phyloP scores from a whole-genome alignment of 1,140 invertebrate genomes.

The Drosophila repletoides region DNA sequence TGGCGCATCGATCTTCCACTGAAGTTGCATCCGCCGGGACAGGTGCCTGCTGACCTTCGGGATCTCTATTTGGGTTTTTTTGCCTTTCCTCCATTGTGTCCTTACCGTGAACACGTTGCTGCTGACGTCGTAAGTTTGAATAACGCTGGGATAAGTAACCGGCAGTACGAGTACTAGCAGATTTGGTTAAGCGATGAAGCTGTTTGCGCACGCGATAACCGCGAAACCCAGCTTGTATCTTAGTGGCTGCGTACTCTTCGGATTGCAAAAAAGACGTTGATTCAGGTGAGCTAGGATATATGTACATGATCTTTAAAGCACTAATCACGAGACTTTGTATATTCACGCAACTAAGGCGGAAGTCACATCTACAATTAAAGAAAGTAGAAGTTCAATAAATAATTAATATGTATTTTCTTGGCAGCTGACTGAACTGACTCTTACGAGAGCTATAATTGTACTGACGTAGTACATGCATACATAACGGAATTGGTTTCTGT shows the following conservation, averaged over 20 bases:
- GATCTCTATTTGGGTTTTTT: slow-evolving; percentile 5
- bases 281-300: slow-evolving; percentile 79
- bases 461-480: slow-evolving; percentile 64
- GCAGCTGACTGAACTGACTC: slow-evolving; percentile 48
- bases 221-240: slow-evolving; percentile 89
- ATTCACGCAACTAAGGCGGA: slow-evolving; percentile 1
- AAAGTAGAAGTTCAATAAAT: slow-evolving; percentile 1
- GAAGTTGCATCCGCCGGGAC: slow-evolving; percentile 13
- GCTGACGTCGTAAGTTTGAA: slow-evolving; percentile 32
- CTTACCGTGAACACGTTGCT: slow-evolving; percentile 32
- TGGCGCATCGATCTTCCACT: slow-evolving; percentile 86
- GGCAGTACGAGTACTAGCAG: slow-evolving; percentile 5
- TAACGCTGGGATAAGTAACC: slow-evolving; percentile 16
- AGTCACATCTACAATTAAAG: slow-evolving; percentile 34
- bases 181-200: slow-evolving; percentile 82
- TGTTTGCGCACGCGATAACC: slow-evolving; percentile 88
- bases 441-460: slow-evolving; percentile 64
- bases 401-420: slow-evolving; percentile 1
- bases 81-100: slow-evolving; percentile 46
- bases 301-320: slow-evolving; percentile 74
- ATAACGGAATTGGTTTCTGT: slow-evolving; percentile 64
- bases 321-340: slow-evolving; percentile 25
- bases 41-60: slow-evolving; percentile 21
- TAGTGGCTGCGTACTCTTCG: slow-evolving; percentile 86
- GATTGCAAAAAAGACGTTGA: slow-evolving; percentile 64